Base-by-base conservation (phyloP, 2,888 invertebrate species). In the Onthophagus sagittarius region DNA sequence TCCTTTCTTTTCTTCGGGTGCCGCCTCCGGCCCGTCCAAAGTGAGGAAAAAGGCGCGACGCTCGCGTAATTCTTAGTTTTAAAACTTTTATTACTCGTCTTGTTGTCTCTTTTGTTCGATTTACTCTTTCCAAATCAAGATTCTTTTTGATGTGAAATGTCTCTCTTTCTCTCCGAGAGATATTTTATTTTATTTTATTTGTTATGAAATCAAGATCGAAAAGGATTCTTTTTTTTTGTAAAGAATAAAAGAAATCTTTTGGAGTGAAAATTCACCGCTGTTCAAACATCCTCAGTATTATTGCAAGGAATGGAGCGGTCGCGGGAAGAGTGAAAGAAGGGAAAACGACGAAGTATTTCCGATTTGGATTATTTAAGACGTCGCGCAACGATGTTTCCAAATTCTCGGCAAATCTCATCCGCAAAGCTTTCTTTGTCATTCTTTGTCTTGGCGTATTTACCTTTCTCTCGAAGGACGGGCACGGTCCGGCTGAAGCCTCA, bases 291-390 rank as follows among this genome's bases (percentile, higher is more conserved):
- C 11, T 53, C 39, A 53, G 39, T 53, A 7, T 53, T 53, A 53
- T 53, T 11, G 39, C 11, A 53, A 53, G 9, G 39, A 53, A 53
- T 53, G 39, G 39, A 53, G 11, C 39, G 39, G 39, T 9, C 7
- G 39, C 11, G 39, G 39, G 39, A 53, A 69, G 33, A 33, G 31
- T 31, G 69, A 69, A 69, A 69, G 69, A 69, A 53, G 23, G 39
- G 39, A 53, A 53, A 11, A 53, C 39, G 39, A 53, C 7, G 39
- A 53, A 53, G 33, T 63, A 33, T 72, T 69, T 71, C 71, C 77
- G 79, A 77, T 78, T 77, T 80, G 80, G 81, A 81, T 82, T 82
- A 82, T 82, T 82, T 80, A 81, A 82, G 82, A 80, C 79, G 81
- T 80, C 81, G 80, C 81, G 78, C 78, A 76, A 78, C 79, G 79